These are phyloP conservation scores for Drosophila prostipennis DNA, from an alignment of 2,888 invertebrate species.

Conservation along the genomic window DNA sequence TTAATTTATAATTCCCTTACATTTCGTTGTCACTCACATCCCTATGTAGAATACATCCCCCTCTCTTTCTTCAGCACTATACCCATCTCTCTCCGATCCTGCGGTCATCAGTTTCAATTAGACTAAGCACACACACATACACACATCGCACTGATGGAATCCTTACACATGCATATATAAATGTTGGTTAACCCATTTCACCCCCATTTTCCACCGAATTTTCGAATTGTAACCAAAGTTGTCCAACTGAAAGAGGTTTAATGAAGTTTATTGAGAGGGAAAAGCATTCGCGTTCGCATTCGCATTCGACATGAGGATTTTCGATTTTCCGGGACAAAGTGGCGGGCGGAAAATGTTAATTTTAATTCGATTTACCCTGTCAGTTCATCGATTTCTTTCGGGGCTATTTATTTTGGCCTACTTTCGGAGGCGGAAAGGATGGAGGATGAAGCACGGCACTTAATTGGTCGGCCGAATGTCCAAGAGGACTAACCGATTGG, in stretches of 20 bases:
- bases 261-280: constrained; percentile 41
- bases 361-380: constrained; percentile 34
- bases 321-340: background rate
- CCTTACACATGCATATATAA: constrained; percentile 18
- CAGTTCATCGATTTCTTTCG: constrained; percentile 21
- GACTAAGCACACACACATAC: constrained; percentile 46
- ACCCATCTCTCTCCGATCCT: constrained; percentile 30
- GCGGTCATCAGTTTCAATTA: constrained; percentile 65
- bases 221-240: constrained; percentile 35
- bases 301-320: constrained; percentile 6
- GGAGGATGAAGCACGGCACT: background rate
- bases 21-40: background rate
- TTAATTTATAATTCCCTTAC: background rate
- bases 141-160: constrained; percentile 7
- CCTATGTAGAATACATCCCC: background rate
- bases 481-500: background rate
- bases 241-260: constrained; percentile 34
- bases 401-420: constrained; percentile 10
- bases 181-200: constrained; percentile 23
- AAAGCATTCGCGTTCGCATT: background rate
- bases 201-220: constrained; percentile 5
- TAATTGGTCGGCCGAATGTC: constrained; percentile 3
- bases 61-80: background rate
- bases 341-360: constrained; percentile 27
- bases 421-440: background rate